Evolutionary conservation across 2,797 vertebrate species (phyloP).

Genomic region (Aulostomus chinensis): DNA sequence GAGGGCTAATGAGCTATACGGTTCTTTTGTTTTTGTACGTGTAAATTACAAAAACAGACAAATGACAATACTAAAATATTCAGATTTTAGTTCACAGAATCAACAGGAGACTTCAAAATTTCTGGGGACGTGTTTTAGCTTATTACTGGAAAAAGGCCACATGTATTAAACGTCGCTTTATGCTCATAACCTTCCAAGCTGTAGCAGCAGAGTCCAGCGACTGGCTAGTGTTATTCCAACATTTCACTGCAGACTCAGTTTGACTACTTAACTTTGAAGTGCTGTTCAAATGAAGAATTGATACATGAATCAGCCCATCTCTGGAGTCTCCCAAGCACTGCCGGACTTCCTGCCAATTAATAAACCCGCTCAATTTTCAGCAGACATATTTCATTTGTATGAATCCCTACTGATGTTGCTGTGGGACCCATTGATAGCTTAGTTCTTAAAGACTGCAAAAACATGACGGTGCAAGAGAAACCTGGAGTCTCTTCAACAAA

Average conservation of each 20-base stretch:
- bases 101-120: too few relatives aligned
- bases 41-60: too few relatives aligned
- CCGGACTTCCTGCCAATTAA: conserved; percentile 62
- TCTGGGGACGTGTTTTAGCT: too few relatives aligned
- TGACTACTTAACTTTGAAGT: conserved; percentile 59
- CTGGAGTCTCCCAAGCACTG: conserved; percentile 46
- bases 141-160: background rate
- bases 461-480: conserved; percentile 7
- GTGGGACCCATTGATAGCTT: conserved; percentile 37
- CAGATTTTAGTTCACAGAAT: too few relatives aligned
- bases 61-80: too few relatives aligned
- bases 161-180: conserved; percentile 3
- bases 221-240: background rate
- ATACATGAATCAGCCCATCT: conserved; percentile 58
- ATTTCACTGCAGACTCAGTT: conserved; percentile 21
- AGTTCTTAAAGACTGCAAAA: conserved; percentile 18
- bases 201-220: background rate
- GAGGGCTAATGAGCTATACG: too few relatives aligned
- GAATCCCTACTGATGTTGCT: conserved; percentile 49
- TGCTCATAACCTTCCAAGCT: background rate
- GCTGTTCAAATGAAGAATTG: conserved; percentile 60
- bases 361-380: conserved; percentile 51
- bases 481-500: too few relatives aligned
- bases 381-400: conserved; percentile 51
- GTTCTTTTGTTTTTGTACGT: too few relatives aligned